Percentiles rank a stretch among this genome's conserved stretches.
These are phyloP conservation scores for Synergus itoensis DNA, from an alignment of 2,888 invertebrate species.

Conservation along the genomic window DNA sequence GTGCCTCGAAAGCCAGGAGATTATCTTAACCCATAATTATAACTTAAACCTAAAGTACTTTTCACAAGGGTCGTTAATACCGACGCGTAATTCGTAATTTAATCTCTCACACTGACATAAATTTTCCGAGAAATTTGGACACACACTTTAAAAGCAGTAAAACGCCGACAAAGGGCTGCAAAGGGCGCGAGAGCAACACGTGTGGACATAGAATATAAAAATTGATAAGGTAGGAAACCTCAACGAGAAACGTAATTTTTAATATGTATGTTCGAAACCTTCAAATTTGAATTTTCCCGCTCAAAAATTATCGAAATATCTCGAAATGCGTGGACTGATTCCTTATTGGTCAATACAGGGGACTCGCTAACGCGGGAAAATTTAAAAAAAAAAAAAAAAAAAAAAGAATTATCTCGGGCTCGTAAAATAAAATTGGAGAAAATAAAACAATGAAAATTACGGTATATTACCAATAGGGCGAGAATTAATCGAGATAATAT, in stretches of 20 bases:
- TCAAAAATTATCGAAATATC: no score
- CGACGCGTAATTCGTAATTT: background rate
- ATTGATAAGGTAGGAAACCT: background rate
- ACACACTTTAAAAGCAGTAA: background rate
- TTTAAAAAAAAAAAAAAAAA: no score
- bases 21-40: conserved; percentile 3
- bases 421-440: no score
- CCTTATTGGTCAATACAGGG: no score
- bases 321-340: no score
- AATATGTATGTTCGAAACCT: background rate
- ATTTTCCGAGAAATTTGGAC: background rate
- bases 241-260: background rate
- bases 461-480: no score
- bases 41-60: background rate
- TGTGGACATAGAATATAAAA: background rate
- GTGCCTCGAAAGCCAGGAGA: background rate
- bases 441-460: no score
- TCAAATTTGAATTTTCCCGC: no score
- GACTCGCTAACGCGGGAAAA: no score
- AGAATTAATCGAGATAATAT: no score
- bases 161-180: conserved; percentile 12
- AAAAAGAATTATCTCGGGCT: no score
- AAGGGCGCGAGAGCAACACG: background rate
- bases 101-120: background rate
- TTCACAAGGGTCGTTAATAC: background rate